These are phyloP conservation scores for Helobdella robusta DNA, from an alignment of 2,888 invertebrate species.

Conservation along the genomic window DNA sequence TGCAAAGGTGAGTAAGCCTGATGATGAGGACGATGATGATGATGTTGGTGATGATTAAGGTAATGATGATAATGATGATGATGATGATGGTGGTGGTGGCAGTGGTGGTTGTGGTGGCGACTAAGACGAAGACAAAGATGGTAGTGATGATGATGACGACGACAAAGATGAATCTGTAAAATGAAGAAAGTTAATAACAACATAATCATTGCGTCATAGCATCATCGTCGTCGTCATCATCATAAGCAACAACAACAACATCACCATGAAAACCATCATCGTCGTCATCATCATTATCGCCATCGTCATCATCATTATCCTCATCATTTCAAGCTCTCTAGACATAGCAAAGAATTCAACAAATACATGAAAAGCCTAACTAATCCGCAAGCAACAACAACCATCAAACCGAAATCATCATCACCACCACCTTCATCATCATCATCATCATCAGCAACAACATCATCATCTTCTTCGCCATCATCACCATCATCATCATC, in stretches of 20 bases:
- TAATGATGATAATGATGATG: not conserved
- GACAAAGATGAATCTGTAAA: not conserved
- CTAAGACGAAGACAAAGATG: not conserved
- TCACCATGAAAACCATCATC: not conserved
- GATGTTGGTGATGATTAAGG: not conserved
- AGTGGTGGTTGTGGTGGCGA: not conserved
- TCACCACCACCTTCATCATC: not conserved
- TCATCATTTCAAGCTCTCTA: not conserved
- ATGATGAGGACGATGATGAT: not conserved
- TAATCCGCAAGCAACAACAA: not conserved
- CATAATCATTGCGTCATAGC: no score
- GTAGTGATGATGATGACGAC: not conserved
- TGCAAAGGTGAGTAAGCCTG: conserved; percentile 7
- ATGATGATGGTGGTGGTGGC: not conserved
- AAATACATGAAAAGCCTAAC: not conserved
- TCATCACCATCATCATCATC: conserved; percentile 51
- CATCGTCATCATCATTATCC: no score
- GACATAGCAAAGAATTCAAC: not conserved
- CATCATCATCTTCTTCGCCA: not conserved
- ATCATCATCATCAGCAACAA: not conserved
- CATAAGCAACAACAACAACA: not conserved
- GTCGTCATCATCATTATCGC: no score
- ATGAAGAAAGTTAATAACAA: no score
- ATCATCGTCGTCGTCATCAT: not conserved
- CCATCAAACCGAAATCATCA: not conserved